Conservation (phyloP, 2,888 invertebrate species). For the Adelphocoris suturalis region DNA sequence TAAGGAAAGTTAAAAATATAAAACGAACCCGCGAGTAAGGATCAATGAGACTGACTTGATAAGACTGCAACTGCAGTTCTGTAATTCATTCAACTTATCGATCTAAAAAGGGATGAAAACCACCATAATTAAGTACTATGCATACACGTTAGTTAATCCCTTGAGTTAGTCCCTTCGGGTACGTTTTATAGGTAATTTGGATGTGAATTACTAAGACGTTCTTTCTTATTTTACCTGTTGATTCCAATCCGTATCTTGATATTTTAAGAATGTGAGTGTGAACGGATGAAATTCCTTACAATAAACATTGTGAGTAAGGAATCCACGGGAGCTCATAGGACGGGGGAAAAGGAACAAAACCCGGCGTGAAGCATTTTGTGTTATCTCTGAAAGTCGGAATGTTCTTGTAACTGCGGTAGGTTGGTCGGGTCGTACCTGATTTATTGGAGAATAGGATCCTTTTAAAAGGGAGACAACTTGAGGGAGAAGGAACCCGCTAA, state of each 20-base stretch:
- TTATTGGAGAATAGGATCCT: slow-evolving; percentile 51
- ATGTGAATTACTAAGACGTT: too few species aligned
- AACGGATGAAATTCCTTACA: neutral
- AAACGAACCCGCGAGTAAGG: too few species aligned
- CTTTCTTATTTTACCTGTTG: too few species aligned
- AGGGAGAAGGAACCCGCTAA: neutral
- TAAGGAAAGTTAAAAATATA: too few species aligned
- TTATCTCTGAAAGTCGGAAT: slow-evolving; percentile 47
- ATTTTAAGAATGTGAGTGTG: neutral
- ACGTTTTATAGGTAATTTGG: too few species aligned
- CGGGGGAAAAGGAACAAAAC: neutral
- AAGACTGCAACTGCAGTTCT: too few species aligned
- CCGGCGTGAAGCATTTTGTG: slow-evolving; percentile 24
- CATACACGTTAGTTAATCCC: too few species aligned
- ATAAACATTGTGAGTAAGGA: neutral
- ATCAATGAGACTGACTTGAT: too few species aligned
- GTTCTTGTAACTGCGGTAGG: slow-evolving; percentile 53
- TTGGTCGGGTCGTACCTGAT: slow-evolving; percentile 48
- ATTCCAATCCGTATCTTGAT: neutral
- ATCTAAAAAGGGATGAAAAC: too few species aligned
- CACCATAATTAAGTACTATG: too few species aligned
- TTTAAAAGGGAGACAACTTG: slow-evolving; percentile 12
- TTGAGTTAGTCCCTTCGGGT: too few species aligned
- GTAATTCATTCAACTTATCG: too few species aligned
- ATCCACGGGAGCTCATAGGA: neutral